These are phyloP conservation scores for Carapus acus DNA, from an alignment of 2,797 vertebrate genomes.

Conservation along the genomic window DNA sequence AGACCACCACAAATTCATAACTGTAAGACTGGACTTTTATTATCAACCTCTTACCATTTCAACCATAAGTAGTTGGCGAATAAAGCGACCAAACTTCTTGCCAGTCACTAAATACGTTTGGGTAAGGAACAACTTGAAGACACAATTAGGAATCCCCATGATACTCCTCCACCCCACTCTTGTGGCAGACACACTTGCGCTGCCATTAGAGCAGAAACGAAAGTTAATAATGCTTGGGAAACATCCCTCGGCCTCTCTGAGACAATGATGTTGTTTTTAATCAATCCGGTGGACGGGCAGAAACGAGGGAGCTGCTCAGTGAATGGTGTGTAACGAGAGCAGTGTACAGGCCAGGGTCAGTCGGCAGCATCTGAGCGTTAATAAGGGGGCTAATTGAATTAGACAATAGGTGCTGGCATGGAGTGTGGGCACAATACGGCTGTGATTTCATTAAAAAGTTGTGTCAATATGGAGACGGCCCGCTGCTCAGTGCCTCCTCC, in stretches of 20 bases:
- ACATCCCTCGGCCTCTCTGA: slow-evolving; percentile 7
- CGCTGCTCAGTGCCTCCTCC: slow-evolving; percentile 48
- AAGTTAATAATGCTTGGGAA: slow-evolving; percentile 1
- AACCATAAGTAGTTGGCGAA: too few relatives aligned
- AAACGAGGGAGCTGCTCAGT: slow-evolving; percentile 22
- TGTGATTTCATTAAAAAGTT: slow-evolving; percentile 72
- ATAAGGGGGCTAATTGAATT: slow-evolving; percentile 73
- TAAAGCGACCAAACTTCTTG: too few relatives aligned
- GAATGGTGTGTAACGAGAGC: slow-evolving; percentile 47
- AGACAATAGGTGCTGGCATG: slow-evolving; percentile 65
- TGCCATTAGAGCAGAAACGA: not conserved
- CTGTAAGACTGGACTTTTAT: too few relatives aligned
- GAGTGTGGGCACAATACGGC: slow-evolving; percentile 58
- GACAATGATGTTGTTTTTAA: slow-evolving; percentile 16
- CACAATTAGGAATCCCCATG: too few relatives aligned
- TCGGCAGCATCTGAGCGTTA: slow-evolving; percentile 67
- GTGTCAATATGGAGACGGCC: slow-evolving; percentile 68
- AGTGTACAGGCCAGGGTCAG: slow-evolving; percentile 52
- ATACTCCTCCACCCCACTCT: too few relatives aligned
- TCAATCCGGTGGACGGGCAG: slow-evolving; percentile 26
- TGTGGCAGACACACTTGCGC: too few relatives aligned
- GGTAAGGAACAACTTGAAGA: too few relatives aligned
- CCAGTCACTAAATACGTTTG: too few relatives aligned
- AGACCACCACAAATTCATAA: too few relatives aligned
- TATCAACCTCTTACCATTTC: too few relatives aligned